Evolutionary conservation across 2,888 invertebrate genomes (phyloP).

Genomic region (Oscheius onirici): DNA sequence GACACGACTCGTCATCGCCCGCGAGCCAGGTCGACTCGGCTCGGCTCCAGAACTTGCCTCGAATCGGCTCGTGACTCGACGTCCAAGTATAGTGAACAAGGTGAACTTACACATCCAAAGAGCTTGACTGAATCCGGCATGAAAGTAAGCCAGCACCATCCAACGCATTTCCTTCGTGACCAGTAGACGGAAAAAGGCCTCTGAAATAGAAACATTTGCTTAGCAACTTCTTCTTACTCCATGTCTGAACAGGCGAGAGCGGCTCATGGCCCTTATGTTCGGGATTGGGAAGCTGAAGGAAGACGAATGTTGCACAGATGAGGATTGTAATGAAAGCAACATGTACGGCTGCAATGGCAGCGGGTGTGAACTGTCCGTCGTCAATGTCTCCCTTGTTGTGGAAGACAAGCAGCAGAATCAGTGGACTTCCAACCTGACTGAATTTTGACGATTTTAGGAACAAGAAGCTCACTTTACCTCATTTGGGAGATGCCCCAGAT

Average conservation of each 20-base stretch:
- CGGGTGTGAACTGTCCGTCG: not conserved
- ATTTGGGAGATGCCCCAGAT: not conserved
- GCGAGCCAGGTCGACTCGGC: no score
- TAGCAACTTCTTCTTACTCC: not conserved
- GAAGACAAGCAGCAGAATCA: not conserved
- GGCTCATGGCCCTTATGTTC: not conserved
- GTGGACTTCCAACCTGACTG: not conserved
- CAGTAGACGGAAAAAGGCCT: not conserved
- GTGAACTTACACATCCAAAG: not conserved
- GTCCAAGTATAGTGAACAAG: not conserved
- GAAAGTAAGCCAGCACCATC: not conserved
- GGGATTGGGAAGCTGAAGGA: not conserved
- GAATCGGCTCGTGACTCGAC: no score
- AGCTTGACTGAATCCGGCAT: not conserved
- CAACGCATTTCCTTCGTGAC: not conserved
- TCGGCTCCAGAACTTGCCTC: no score
- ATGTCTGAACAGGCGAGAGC: not conserved
- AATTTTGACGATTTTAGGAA: not conserved
- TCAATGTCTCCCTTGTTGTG: not conserved
- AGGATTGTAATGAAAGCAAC: not conserved
- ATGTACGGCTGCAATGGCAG: not conserved
- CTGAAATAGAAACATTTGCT: not conserved
- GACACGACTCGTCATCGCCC: no score
- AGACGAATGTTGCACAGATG: not conserved
- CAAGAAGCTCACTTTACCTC: not conserved